Evolutionary conservation across 1,140 invertebrate species (phyloP), one percentile per base, ranked within the genome.

Genomic region (Lucilia cuprina): DNA sequence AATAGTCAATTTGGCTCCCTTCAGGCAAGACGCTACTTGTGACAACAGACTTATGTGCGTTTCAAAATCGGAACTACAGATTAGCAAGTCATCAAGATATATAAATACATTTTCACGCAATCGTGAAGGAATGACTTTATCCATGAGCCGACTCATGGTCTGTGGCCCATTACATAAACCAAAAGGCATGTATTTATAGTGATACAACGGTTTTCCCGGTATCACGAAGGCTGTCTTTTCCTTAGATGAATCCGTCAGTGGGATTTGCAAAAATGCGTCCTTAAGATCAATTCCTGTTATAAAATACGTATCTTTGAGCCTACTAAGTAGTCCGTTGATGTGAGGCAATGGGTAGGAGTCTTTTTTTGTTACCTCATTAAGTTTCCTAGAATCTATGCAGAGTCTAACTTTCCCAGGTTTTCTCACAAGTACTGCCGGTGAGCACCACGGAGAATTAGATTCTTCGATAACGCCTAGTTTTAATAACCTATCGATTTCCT

Each of bases 181-280:
- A 41, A 41, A 41, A 7, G 41, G 41, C 41, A 41, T 41, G 41
- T 41, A 41, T 41, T 41, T 41, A 41, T 41, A 41, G 10, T 41
- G 41, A 41, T 41, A 41, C 10, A 41, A 41, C 10, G 41, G 41
- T 88, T 88, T 13, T 87, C 85, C 74, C 89, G 87, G 85, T 14
- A 85, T 85, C 14, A 86, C 85, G 74, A 92, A 91, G 0, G 88
- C 91, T 1, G 92, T 92, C 82, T 92, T 92, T 14, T 86, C 84
- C 50, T 84, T 80, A 17, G 83, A 85, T 9, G 84, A 75, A 10
- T 80, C 19, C 0, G 85, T 84, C 34, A 87, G 65, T 7, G 60
- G 82, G 13, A 89, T 87, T 83, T 88, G 88, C 85, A 86, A 88
- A 55, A 83, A 83, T 8, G 41, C 41, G 41, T 41, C 41, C 7